A percentile compares a stretch with the other conserved stretches of the same genome.
These are phyloP conservation scores for Copsychus sechellarum DNA, from an alignment of 2,113 vertebrate genomes.

Conservation along the genomic window DNA sequence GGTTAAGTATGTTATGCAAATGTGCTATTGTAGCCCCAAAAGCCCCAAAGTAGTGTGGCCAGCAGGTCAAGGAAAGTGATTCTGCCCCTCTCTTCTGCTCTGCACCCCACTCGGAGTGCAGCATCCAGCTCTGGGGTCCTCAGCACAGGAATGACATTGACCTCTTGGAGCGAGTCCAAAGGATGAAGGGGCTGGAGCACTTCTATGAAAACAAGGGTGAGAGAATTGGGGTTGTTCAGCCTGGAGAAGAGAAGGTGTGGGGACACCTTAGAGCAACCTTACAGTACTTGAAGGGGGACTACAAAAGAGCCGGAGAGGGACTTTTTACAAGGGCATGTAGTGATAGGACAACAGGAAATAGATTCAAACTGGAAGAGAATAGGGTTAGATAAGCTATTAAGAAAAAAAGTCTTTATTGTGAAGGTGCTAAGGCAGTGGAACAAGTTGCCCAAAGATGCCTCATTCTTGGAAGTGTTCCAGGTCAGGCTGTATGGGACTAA, in stretches of 20 bases:
- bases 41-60: background rate
- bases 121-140: background rate
- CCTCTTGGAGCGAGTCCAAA: background rate
- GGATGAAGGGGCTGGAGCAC: background rate
- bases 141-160: background rate
- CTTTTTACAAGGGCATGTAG: background rate
- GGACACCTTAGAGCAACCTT: background rate
- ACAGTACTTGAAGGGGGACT: background rate
- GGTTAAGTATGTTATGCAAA: background rate
- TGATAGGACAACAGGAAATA: background rate
- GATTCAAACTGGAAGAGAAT: background rate
- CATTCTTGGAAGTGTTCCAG: background rate
- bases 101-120: accelerated
- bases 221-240: background rate
- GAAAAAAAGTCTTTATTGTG: background rate
- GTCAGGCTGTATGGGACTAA: background rate
- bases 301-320: background rate
- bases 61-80: background rate
- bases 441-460: background rate
- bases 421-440: background rate
- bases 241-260: background rate
- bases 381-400: background rate
- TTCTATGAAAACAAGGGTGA: background rate
- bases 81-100: background rate
- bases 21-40: background rate